These are phyloP conservation scores for Ornithoptera priamus DNA, from an alignment of 2,888 invertebrate genomes.

Conservation along the genomic window DNA sequence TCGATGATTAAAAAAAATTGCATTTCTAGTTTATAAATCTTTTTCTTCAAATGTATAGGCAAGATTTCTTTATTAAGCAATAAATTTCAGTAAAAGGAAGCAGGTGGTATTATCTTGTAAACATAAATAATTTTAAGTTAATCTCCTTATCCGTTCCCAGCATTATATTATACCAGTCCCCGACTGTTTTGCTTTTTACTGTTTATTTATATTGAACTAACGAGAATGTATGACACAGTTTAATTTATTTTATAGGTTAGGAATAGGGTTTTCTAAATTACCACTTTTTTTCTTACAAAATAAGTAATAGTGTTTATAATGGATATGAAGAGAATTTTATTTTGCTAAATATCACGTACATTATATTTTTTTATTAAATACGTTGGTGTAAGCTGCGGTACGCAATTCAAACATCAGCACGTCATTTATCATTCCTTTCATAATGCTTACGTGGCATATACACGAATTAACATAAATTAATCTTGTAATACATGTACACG, in stretches of 20 bases:
- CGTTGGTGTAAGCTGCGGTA: slow-evolving; percentile 18
- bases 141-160: slow-evolving; percentile 36
- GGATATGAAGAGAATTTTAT: slow-evolving; percentile 13
- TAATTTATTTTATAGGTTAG: background rate
- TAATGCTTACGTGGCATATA: slow-evolving; percentile 49
- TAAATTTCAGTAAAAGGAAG: slow-evolving; percentile 14
- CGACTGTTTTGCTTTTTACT: slow-evolving; percentile 34
- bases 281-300: too few relatives aligned
- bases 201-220: slow-evolving; percentile 52
- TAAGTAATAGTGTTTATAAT: background rate
- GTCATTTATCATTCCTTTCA: slow-evolving; percentile 55
- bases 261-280: background rate
- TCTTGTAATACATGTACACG: background rate
- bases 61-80: slow-evolving; percentile 36
- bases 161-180: slow-evolving; percentile 37
- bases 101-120: slow-evolving; percentile 13
- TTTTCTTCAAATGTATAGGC: background rate
- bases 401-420: slow-evolving; percentile 44
- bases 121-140: slow-evolving; percentile 22
- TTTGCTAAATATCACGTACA: slow-evolving; percentile 13
- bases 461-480: slow-evolving; percentile 16
- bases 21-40: background rate
- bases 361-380: slow-evolving; percentile 17
- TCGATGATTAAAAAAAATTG: too few relatives aligned
- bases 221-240: slow-evolving; percentile 42